These are phyloP conservation scores for Caerostris extrusa DNA, from an alignment of 1,140 invertebrate species.

Conservation along the genomic window DNA sequence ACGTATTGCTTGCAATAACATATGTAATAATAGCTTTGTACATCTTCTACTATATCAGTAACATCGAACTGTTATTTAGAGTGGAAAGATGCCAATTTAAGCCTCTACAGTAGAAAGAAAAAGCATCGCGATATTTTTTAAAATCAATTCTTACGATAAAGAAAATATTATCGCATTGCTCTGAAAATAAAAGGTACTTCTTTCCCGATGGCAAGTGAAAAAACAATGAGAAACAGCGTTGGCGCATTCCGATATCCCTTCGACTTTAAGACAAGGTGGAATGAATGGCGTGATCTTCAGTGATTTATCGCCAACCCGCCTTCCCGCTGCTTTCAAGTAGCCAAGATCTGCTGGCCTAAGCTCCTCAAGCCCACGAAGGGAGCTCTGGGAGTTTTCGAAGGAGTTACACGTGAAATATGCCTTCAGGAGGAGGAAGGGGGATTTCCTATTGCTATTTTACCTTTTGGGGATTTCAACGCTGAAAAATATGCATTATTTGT, in stretches of 20 bases:
- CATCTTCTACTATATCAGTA: no score
- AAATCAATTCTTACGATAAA: no score
- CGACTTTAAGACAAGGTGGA: background rate
- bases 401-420: constrained; percentile 2
- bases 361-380: background rate
- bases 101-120: no score
- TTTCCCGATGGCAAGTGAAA: background rate
- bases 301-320: background rate
- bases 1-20: no score
- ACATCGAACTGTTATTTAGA: no score
- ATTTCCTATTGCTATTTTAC: background rate
- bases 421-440: background rate
- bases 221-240: background rate
- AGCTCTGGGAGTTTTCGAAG: background rate
- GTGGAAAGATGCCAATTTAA: no score
- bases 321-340: constrained; percentile 1
- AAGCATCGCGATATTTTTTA: no score
- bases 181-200: no score
- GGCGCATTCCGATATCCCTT: background rate
- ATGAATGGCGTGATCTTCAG: background rate
- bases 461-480: background rate
- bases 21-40: no score
- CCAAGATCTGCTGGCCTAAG: background rate
- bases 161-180: no score
- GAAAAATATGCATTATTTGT: no score